Evolutionary conservation across 2,888 invertebrate genomes (phyloP).

Genomic region (Rotaria socialis): DNA sequence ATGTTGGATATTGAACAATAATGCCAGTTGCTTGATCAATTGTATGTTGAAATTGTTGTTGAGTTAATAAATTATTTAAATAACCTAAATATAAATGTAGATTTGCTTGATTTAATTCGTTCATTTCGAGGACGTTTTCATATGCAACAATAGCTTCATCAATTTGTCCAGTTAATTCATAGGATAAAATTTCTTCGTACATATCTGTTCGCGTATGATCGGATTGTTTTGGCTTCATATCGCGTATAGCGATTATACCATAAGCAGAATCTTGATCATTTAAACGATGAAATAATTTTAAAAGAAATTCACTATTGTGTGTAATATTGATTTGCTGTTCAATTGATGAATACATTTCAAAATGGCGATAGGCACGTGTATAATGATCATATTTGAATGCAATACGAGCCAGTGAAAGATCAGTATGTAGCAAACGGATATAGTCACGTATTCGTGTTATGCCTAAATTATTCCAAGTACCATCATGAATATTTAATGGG

Average conservation of each 20-base stretch:
- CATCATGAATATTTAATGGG: background rate
- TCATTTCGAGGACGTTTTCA: background rate
- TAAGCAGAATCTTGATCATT: background rate
- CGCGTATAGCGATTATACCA: background rate
- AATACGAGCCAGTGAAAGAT: background rate
- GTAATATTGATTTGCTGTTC: background rate
- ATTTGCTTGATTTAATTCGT: conserved; percentile 36
- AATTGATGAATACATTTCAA: conserved; percentile 3
- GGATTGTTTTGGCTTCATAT: background rate
- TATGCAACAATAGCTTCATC: conserved; percentile 7
- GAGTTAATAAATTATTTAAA: conserved; percentile 24
- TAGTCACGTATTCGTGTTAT: conserved; percentile 1
- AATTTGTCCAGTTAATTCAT: conserved; percentile 18
- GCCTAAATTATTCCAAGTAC: background rate
- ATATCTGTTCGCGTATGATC: background rate
- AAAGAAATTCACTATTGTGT: background rate
- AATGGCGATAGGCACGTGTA: background rate
- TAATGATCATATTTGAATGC: conserved; percentile 19
- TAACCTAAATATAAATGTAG: conserved; percentile 20
- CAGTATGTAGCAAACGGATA: background rate
- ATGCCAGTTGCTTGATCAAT: conserved; percentile 38
- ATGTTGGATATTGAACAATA: conserved; percentile 50
- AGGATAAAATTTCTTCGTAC: background rate
- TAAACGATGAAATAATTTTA: background rate
- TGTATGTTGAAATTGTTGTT: conserved; percentile 29